Evolutionary conservation across 1,140 invertebrate genomes (phyloP).

Genomic region (Phenacoccus solenopsis): DNA sequence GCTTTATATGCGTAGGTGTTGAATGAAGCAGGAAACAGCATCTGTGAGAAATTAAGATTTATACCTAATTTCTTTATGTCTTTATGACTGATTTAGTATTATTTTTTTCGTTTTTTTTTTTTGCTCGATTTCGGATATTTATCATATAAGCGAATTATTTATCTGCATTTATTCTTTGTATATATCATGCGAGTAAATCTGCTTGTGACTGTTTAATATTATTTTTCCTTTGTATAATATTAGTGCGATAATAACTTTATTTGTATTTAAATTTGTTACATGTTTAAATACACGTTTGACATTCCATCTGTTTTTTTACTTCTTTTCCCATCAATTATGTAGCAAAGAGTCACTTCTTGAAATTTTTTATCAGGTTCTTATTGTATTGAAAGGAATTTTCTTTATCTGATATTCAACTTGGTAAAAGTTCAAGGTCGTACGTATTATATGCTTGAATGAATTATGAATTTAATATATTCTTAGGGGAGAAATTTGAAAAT

Average conservation of each 20-base stretch:
- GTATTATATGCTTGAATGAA: too few relatives aligned
- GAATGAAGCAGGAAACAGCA: neutral
- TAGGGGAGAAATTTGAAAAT: too few relatives aligned
- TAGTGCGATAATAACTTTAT: neutral
- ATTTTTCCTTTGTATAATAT: neutral
- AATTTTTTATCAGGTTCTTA: too few relatives aligned
- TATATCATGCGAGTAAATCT: neutral
- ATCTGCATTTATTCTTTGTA: neutral
- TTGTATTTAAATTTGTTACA: neutral
- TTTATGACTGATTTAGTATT: neutral
- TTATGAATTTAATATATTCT: too few relatives aligned
- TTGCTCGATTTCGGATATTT: too few relatives aligned
- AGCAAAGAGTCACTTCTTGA: too few relatives aligned
- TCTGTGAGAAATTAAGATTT: neutral
- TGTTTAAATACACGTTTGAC: conserved; percentile 2
- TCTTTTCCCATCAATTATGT: too few relatives aligned
- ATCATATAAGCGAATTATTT: neutral
- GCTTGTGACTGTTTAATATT: neutral
- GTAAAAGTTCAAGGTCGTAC: too few relatives aligned
- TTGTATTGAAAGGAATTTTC: too few relatives aligned
- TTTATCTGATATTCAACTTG: too few relatives aligned
- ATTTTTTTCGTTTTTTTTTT: neutral
- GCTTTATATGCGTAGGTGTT: neutral
- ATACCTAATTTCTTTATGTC: too few relatives aligned
- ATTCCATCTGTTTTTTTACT: neutral